Evolutionary conservation across 2,888 invertebrate species (phyloP), one percentile per base, ranked within the genome.

Genomic region (Didymodactylos carnosus): DNA sequence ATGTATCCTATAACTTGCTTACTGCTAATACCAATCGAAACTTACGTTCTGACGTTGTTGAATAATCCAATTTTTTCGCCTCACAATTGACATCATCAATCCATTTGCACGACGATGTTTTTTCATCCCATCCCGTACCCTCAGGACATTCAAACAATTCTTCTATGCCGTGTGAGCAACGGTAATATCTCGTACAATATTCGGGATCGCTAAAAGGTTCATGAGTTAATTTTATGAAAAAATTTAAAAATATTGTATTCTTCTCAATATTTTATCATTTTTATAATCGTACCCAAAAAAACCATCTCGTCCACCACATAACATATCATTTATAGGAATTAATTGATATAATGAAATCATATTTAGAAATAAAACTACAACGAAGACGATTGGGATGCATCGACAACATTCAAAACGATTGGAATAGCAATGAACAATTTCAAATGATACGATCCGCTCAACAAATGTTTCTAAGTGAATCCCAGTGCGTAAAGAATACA

Each of bases 121-220:
- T 25, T n/a, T 46, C 46, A 72, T 74, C 41, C 74, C 74, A 74
- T 29, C 71, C 74, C 43, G 74, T 74, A 16, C 39, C 51, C 43
- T 53, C 39, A 19, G 74, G 46, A 27, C 74, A 74, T 23, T 71
- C 71, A 69, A 74, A 74, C 16, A 39, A 35, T 69, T 74, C 71
- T 23, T 71, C 74, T 4, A 40, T 51, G 40, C 74, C 74, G 39
- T 71, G 71, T 29, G 71, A 71, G 39, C 74, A 74, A 53, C 74
- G 46, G 19, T 71, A 40, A 72, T 74, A 74, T 46, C 74, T 46
- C 49, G 71, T 74, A 35, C 74, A 74, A 71, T 62, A 62, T 35
- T 62, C 62, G 4, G 62, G 62, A 62, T 62, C 27, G 11, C 62
- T 62, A 27, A n/a, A n/a, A n/a, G n/a, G n/a, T n/a, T n/a, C n/a